Evolutionary conservation across 2,888 invertebrate genomes (phyloP).

Genomic region (Tanytarsus gracilentus): DNA sequence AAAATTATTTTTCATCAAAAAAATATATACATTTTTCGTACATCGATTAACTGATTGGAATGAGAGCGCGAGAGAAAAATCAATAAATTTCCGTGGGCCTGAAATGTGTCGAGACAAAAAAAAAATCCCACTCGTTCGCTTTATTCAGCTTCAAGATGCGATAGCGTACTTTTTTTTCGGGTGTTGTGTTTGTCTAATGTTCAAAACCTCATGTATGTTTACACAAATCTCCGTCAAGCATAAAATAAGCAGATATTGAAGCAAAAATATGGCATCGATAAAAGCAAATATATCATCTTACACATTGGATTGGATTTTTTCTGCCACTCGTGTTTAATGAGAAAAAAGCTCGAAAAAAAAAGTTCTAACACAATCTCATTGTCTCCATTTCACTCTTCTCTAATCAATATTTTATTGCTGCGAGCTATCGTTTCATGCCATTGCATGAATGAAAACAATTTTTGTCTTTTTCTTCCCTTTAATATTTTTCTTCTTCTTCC

Average conservation of each 20-base stretch:
- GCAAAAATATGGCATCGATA: constrained; percentile 2
- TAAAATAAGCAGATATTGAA: background rate
- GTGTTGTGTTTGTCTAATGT: constrained; percentile 29
- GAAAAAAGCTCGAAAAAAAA: too few relatives aligned
- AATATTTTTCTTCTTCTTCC: background rate
- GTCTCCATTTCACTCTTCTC: constrained; percentile 1
- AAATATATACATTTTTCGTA: too few relatives aligned
- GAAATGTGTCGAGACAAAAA: background rate
- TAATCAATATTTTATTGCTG: constrained; percentile 27
- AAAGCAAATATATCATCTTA: background rate
- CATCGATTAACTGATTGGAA: too few relatives aligned
- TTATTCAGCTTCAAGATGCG: background rate
- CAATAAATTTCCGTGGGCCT: too few relatives aligned
- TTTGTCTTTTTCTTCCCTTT: background rate
- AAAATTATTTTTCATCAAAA: too few relatives aligned
- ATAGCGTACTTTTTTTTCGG: constrained; percentile 10
- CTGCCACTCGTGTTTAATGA: too few relatives aligned
- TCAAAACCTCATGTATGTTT: constrained; percentile 28
- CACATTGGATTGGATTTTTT: too few relatives aligned
- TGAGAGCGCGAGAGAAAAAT: too few relatives aligned
- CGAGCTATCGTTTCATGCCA: background rate
- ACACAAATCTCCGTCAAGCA: constrained; percentile 21
- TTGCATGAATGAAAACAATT: background rate
- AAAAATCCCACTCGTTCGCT: background rate
- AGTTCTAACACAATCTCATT: background rate